These are phyloP conservation scores for Melanotaenia parkinsoni DNA, from an alignment of 2,797 vertebrate genomes.

Conservation along the genomic window DNA sequence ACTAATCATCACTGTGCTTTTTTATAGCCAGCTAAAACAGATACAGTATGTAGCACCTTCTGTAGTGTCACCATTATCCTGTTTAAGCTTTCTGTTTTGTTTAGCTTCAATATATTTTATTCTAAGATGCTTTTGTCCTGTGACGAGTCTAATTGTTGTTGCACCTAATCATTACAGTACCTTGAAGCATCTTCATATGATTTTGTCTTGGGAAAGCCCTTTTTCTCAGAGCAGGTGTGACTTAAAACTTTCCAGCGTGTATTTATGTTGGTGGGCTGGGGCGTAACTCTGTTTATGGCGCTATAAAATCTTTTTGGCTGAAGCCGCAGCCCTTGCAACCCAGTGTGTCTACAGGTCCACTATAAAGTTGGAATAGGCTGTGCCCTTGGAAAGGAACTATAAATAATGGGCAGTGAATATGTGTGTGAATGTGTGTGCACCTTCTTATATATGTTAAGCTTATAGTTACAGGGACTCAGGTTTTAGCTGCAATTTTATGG, in stretches of 20 bases:
- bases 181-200: conserved; percentile 29
- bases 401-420: conserved; percentile 34
- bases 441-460: conserved; percentile 40
- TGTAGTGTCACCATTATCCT: too few relatives aligned
- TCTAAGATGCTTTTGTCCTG: conserved; percentile 11
- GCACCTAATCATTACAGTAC: conserved; percentile 26
- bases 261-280: conserved; percentile 72
- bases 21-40: too few relatives aligned
- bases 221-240: conserved; percentile 42
- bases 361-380: conserved; percentile 72
- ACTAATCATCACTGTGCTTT: too few relatives aligned
- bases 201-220: conserved; percentile 24
- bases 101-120: background rate
- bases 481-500: conserved; percentile 46
- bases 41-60: too few relatives aligned
- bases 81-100: background rate
- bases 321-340: conserved; percentile 61
- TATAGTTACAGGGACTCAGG: conserved; percentile 17
- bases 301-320: conserved; percentile 79
- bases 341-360: conserved; percentile 66
- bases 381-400: conserved; percentile 69
- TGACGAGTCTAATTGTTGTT: conserved; percentile 22
- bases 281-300: conserved; percentile 79
- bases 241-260: conserved; percentile 64
- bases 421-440: conserved; percentile 3